Percentiles rank a stretch among this genome's conserved stretches.
These are phyloP conservation scores for Gymnothorax reevesii DNA, from an alignment of 2,797 vertebrate genomes.

Conservation along the genomic window DNA sequence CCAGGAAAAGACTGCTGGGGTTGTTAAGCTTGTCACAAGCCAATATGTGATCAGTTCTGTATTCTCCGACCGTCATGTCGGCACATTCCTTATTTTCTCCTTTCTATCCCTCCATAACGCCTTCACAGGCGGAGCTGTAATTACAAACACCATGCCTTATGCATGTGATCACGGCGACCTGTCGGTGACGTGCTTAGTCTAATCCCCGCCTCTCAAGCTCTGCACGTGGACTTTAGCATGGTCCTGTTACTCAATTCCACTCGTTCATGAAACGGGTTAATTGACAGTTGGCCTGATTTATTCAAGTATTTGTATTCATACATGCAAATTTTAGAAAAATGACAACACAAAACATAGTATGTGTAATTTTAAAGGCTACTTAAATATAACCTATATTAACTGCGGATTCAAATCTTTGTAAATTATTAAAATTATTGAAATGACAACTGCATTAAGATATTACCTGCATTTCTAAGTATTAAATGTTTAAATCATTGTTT, in stretches of 20 bases:
- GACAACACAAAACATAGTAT: background rate
- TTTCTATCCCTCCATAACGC: background rate
- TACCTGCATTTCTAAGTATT: background rate
- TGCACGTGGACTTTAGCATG: conserved; percentile 79
- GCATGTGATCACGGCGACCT: conserved; percentile 61
- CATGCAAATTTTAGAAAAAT: background rate
- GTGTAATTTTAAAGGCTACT: background rate
- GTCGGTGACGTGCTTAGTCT: conserved; percentile 27
- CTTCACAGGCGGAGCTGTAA: conserved; percentile 38
- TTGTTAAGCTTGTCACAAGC: background rate
- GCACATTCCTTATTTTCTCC: background rate
- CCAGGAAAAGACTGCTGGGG: background rate
- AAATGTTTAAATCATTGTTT: background rate
- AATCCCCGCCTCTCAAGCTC: conserved; percentile 60
- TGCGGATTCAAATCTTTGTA: background rate
- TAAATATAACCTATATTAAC: background rate
- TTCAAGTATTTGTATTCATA: background rate
- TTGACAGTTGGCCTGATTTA: background rate
- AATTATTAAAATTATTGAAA: background rate
- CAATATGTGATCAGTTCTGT: background rate
- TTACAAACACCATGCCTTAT: conserved; percentile 59
- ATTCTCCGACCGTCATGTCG: background rate
- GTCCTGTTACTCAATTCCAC: conserved; percentile 33
- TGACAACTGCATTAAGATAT: background rate
- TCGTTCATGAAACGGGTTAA: background rate